A percentile compares a stretch with the other conserved stretches of the same genome.
Conservation (phyloP, 2,888 invertebrate species). For the Temnothorax rugatulus region DNA sequence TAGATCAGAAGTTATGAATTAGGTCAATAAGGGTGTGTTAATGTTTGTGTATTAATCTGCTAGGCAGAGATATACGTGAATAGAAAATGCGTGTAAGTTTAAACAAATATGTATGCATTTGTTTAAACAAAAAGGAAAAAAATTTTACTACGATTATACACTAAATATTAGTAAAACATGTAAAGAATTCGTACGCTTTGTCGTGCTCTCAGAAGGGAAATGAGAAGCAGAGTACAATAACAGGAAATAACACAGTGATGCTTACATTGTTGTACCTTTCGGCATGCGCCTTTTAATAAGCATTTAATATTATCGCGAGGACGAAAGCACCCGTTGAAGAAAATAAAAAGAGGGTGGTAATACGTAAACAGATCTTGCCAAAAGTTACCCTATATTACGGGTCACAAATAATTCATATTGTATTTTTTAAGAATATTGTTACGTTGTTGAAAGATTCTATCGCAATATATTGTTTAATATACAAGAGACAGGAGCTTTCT, state of each 20-base stretch:
- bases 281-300: not conserved
- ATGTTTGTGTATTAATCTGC: not conserved
- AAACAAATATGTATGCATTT: not conserved
- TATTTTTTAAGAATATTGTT: slow-evolving; percentile 32
- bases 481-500: not conserved
- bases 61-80: not conserved
- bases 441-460: slow-evolving; percentile 33
- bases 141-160: not conserved
- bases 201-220: not conserved
- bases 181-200: not conserved
- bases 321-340: not conserved
- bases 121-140: not conserved
- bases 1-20: not conserved
- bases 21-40: not conserved
- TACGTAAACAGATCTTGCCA: not conserved
- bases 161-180: not conserved
- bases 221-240: not conserved
- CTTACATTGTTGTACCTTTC: slow-evolving; percentile 5
- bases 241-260: not conserved
- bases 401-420: not conserved
- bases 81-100: slow-evolving; percentile 15
- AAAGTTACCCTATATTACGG: slow-evolving; percentile 22
- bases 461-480: slow-evolving; percentile 37
- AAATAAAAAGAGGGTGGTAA: not conserved
- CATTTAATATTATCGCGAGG: not conserved